Evolutionary conservation across 1,140 invertebrate genomes (phyloP), one percentile per base, ranked within the genome.

Genomic region (Halyomorpha halys): DNA sequence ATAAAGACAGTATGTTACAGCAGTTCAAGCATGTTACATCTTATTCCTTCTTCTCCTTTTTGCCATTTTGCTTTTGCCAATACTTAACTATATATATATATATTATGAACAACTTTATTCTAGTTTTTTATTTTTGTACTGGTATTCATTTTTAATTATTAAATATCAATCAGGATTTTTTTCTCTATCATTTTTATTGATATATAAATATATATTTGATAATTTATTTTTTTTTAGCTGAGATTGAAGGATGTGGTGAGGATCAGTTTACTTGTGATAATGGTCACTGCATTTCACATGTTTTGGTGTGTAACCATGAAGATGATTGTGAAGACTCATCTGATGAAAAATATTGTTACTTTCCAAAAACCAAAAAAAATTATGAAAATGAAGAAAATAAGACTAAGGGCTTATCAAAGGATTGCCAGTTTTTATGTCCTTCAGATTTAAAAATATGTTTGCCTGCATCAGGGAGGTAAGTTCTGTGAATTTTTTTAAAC

Each of bases 201-300:
- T n/a, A n/a, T n/a, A n/a, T n/a, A n/a, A n/a, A n/a, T 39, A 39
- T 13, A 39, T 39, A 39, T 39, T 11, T 39, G 11, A 11, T 39
- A 39, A 8, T 39, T 39, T 49, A 34, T 27, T 18, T 59, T 67
- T 76, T 72, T 72, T 59, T 65, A 74, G 74, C 56, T 73, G 76
- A 66, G 80, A 78, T 78, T 71, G 74, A 65, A 51, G 81, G 84
- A 70, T 86, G 84, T 72, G 69, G 75, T 6, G 79, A 83, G 69
- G 34, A 51, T 64, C 18, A 61, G 67, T 80, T 80, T 69, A 71
- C 73, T 56, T 82, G 80, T 71, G 72, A 72, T 30, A 81, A 80
- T 69, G 76, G 77, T 15, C 70, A 73, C 56, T 82, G 81, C 69
- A 77, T 82, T 53, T 76, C 78, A 8, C 39, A 68, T 54, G 65